Conservation (phyloP, 2,888 invertebrate genomes). For the Nemotelus nigrinus region DNA sequence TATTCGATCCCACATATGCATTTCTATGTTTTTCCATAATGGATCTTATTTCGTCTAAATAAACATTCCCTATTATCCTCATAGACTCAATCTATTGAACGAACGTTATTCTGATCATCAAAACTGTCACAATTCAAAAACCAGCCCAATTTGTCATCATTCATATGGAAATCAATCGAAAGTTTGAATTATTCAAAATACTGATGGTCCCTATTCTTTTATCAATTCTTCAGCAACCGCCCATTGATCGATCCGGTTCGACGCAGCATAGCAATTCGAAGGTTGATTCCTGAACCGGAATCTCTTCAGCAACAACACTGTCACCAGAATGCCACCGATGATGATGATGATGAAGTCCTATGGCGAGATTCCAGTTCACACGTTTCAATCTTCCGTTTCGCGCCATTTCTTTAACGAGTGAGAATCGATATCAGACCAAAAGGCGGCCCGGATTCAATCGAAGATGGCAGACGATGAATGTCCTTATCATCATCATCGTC, state of each 20-base stretch:
- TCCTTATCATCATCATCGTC: constrained; percentile 45
- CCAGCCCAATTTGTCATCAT: constrained; percentile 50
- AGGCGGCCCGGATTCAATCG: not conserved
- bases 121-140: constrained; percentile 36
- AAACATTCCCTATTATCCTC: constrained; percentile 44
- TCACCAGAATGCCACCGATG: not conserved
- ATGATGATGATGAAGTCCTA: constrained; percentile 9
- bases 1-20: too few relatives aligned
- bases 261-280: not conserved
- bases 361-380: constrained; percentile 36
- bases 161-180: constrained; percentile 48
- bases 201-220: not conserved
- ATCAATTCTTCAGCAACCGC: not conserved
- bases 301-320: not conserved
- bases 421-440: not conserved
- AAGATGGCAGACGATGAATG: constrained; percentile 14
- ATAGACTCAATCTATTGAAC: constrained; percentile 41
- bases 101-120: constrained; percentile 27
- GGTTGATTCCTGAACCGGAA: not conserved
- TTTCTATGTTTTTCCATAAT: too few relatives aligned
- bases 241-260: not conserved
- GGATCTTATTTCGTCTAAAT: not conserved
- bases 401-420: constrained; percentile 39
- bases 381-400: constrained; percentile 36
- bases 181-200: constrained; percentile 43